Evolutionary conservation across 1,140 invertebrate species (phyloP).

Genomic region (Antheraea pernyi): DNA sequence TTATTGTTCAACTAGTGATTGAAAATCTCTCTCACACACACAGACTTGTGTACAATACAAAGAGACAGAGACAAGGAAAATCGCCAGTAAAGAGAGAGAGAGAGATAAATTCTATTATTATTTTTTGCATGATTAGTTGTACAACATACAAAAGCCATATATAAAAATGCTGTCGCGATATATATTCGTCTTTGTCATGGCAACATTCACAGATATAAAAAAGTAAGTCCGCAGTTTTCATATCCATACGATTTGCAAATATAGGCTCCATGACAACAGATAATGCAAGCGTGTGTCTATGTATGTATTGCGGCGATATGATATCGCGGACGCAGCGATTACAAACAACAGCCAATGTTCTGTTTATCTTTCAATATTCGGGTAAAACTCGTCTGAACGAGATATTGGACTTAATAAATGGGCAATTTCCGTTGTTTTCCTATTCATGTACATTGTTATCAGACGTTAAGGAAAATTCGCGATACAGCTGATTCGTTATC

Average conservation of each 20-base stretch:
- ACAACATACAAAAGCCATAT: too few species aligned
- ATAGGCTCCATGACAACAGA: slow-evolving; percentile 1
- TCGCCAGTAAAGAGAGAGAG: too few species aligned
- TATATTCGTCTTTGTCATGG: too few species aligned
- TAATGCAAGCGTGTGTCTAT: background rate
- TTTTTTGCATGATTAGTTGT: too few species aligned
- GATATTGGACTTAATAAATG: background rate
- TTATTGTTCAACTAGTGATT: too few species aligned
- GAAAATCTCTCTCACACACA: too few species aligned
- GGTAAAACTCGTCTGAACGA: background rate
- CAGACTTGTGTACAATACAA: too few species aligned
- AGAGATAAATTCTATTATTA: too few species aligned
- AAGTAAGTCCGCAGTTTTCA: background rate
- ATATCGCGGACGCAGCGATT: background rate
- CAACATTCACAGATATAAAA: background rate
- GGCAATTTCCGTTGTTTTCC: background rate
- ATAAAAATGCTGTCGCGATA: too few species aligned
- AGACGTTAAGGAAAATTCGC: background rate
- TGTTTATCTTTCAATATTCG: background rate
- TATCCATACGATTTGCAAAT: background rate
- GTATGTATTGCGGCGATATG: background rate
- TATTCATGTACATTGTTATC: background rate
- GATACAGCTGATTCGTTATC: background rate
- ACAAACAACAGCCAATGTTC: background rate
- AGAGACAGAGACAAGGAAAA: too few species aligned